Evolutionary conservation across 1,140 invertebrate species (phyloP).

Genomic region (Zaprionus gabonicus): DNA sequence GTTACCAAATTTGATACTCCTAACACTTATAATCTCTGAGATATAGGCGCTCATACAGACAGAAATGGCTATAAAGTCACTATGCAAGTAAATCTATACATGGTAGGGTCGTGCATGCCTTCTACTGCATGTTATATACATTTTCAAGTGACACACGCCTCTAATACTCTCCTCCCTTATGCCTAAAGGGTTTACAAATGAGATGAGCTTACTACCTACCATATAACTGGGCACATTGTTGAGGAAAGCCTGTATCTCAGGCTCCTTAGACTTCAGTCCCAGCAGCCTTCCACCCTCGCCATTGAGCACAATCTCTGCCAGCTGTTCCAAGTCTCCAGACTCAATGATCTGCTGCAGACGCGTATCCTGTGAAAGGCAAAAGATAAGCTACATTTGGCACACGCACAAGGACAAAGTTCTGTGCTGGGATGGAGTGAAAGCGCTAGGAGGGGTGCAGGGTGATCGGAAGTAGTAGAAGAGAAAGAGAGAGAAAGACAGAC

Average conservation of each 20-base stretch:
- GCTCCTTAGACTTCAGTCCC: slow-evolving; percentile 89
- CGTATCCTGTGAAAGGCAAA: slow-evolving; percentile 81
- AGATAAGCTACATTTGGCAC: slow-evolving; percentile 14
- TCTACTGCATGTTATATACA: too few relatives aligned
- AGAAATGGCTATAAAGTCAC: too few relatives aligned
- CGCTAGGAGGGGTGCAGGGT: slow-evolving; percentile 4
- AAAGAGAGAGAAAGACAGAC: not conserved
- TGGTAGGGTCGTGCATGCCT: too few relatives aligned
- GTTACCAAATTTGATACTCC: rapidly evolving
- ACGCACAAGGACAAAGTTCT: slow-evolving; percentile 1
- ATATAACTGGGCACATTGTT: slow-evolving; percentile 95
- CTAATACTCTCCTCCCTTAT: too few relatives aligned
- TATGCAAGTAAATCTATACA: too few relatives aligned
- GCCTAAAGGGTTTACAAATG: not conserved
- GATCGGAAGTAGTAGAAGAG: not conserved
- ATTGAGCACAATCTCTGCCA: slow-evolving; percentile 94
- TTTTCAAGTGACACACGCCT: too few relatives aligned
- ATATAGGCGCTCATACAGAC: too few relatives aligned
- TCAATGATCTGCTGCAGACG: slow-evolving; percentile 88
- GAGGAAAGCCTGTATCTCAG: slow-evolving; percentile 94
- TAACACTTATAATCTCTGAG: too few relatives aligned
- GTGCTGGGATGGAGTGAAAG: slow-evolving; percentile 34
- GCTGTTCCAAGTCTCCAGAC: slow-evolving; percentile 93
- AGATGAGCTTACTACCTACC: slow-evolving; percentile 86
- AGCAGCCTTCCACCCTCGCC: slow-evolving; percentile 93